Conservation (phyloP, 2,113 vertebrate species). For the Chionis minor region DNA sequence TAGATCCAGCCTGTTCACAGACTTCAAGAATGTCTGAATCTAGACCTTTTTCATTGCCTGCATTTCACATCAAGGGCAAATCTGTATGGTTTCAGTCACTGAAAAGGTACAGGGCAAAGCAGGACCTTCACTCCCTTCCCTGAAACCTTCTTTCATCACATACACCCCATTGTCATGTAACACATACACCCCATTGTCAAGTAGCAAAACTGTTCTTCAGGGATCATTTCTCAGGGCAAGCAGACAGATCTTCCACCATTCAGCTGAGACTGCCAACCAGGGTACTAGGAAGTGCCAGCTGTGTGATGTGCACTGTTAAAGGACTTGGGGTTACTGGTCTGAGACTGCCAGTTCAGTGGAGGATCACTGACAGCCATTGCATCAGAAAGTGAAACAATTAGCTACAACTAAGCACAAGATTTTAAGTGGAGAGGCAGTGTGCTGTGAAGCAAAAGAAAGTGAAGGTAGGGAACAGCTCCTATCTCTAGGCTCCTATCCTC, state of each 20-base stretch:
- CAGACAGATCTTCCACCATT: not conserved
- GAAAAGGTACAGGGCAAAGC: not conserved
- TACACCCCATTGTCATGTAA: rapidly evolving
- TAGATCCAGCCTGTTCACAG: not conserved
- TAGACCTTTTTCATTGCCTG: not conserved
- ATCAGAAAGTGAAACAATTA: not conserved
- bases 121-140: not conserved
- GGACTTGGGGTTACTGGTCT: not conserved
- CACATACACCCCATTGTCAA: too few relatives aligned
- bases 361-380: not conserved
- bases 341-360: not conserved
- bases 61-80: not conserved
- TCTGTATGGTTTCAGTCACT: not conserved
- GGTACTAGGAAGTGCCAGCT: not conserved
- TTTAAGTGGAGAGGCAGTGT: not conserved
- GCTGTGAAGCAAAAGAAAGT: not conserved
- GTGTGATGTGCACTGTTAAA: not conserved
- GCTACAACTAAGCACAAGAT: not conserved
- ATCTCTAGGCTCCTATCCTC: not conserved
- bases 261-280: not conserved
- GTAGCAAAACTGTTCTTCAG: not conserved
- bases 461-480: not conserved
- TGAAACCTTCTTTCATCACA: not conserved
- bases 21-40: not conserved
- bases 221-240: not conserved